Conservation (phyloP, 2,888 invertebrate species). For the Calliopum simillimum region DNA sequence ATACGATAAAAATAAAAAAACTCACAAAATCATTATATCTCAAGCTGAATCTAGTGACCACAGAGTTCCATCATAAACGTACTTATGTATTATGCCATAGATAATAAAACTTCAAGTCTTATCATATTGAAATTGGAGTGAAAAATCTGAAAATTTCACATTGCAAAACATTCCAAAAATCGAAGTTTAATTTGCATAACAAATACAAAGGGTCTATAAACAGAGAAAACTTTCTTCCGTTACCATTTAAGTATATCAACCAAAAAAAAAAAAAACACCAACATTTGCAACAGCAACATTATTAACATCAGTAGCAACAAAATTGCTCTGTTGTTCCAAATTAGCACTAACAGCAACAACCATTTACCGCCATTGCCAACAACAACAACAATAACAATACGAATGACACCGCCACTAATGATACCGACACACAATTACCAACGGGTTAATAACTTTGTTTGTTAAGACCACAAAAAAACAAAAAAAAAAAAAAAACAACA, state of each 20-base stretch:
- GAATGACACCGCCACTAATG: slow-evolving; percentile 32
- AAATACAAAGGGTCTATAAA: too few relatives aligned
- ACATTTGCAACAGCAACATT: slow-evolving; percentile 3
- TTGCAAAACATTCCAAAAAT: too few relatives aligned
- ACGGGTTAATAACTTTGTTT: slow-evolving; percentile 36
- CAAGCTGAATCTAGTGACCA: too few relatives aligned
- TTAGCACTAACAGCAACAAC: slow-evolving; percentile 30
- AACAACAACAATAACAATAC: slow-evolving; percentile 19
- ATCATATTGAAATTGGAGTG: too few relatives aligned
- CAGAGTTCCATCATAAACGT: too few relatives aligned
- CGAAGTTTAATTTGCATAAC: too few relatives aligned
- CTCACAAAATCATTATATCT: too few relatives aligned
- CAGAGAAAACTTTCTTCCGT: slow-evolving; percentile 12
- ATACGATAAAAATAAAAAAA: too few relatives aligned
- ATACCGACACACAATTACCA: slow-evolving; percentile 35
- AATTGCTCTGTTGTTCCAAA: slow-evolving; percentile 34
- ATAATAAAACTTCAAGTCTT: too few relatives aligned
- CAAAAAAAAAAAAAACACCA: neutral
- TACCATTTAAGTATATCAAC: slow-evolving; percentile 10
- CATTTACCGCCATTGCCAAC: slow-evolving; percentile 25
- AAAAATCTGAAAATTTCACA: too few relatives aligned
- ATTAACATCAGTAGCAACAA: slow-evolving; percentile 1
- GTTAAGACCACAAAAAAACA: neutral
- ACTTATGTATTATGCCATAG: too few relatives aligned
- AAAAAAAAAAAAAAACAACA: slow-evolving; percentile 22